Evolutionary conservation across 1,140 invertebrate genomes (phyloP).

Genomic region (Vollenhovia emeryi): DNA sequence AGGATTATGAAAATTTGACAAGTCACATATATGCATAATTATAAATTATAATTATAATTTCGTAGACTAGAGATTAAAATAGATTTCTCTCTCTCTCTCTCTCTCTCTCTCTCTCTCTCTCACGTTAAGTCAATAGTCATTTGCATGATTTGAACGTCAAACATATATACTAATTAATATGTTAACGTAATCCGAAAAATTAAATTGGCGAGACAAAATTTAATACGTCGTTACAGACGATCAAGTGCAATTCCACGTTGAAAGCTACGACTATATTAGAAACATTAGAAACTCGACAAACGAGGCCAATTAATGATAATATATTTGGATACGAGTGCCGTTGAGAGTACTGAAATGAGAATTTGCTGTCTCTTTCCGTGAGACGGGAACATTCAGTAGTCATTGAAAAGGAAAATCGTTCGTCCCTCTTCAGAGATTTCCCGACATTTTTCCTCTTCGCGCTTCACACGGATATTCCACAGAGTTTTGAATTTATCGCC

Average conservation of each 20-base stretch:
- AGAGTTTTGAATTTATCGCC: constrained; percentile 46
- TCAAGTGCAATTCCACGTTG: background rate
- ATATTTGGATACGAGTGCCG: background rate
- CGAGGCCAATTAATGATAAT: background rate
- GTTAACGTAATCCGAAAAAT: background rate
- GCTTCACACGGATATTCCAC: background rate
- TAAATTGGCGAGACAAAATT: background rate
- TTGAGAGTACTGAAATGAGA: background rate
- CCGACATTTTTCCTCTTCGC: background rate
- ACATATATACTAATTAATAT: background rate
- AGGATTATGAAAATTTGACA: background rate
- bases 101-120: background rate
- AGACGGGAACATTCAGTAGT: background rate
- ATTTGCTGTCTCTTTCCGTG: background rate
- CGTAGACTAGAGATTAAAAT: background rate
- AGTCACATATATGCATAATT: background rate
- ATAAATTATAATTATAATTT: background rate
- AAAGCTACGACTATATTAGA: background rate
- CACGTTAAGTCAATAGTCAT: background rate
- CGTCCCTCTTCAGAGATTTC: constrained; percentile 3
- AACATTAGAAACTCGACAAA: background rate
- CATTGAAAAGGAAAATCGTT: constrained; percentile 20
- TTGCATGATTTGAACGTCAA: background rate
- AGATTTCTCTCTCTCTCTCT: background rate
- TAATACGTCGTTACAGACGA: background rate